phyloP scores from a whole-genome alignment of 1,140 invertebrate genomes.

The Trachymyrmex septentrionalis region DNA sequence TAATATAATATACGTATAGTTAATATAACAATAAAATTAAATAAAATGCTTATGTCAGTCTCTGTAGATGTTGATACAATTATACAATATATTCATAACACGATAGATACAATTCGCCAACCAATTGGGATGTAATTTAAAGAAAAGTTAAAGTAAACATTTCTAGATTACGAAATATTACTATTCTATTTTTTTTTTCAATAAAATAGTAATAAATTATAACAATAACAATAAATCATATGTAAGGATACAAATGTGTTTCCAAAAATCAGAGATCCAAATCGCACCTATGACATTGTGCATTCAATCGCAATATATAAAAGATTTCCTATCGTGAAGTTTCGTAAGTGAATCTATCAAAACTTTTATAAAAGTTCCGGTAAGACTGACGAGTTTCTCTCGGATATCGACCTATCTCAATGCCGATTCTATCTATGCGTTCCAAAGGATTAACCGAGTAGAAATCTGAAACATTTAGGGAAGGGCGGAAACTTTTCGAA shows the following conservation, averaged over 20 bases:
- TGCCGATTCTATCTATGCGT: conserved; percentile 62
- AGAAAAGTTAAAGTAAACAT: too few relatives aligned
- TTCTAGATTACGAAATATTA: too few relatives aligned
- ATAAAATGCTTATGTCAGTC: too few relatives aligned
- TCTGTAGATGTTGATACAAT: too few relatives aligned
- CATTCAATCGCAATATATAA: conserved; percentile 52
- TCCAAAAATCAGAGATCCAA: not conserved
- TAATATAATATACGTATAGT: not conserved
- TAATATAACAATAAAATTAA: not conserved
- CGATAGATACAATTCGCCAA: too few relatives aligned
- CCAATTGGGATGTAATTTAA: too few relatives aligned
- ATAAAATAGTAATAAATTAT: not conserved
- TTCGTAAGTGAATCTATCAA: conserved; percentile 65
- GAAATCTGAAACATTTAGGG: conserved; percentile 53
- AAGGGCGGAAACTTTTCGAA: conserved; percentile 50
- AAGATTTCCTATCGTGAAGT: conserved; percentile 55
- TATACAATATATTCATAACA: too few relatives aligned
- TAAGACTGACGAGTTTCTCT: conserved; percentile 65
- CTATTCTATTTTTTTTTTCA: too few relatives aligned
- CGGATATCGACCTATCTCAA: conserved; percentile 52
- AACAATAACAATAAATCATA: not conserved
- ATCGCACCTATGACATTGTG: conserved; percentile 44
- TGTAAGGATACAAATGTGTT: not conserved
- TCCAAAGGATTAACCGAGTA: conserved; percentile 62
- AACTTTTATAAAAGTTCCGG: conserved; percentile 67